These are phyloP conservation scores for Gandaritis pyraliata DNA, from an alignment of 2,888 invertebrate species.

Conservation along the genomic window DNA sequence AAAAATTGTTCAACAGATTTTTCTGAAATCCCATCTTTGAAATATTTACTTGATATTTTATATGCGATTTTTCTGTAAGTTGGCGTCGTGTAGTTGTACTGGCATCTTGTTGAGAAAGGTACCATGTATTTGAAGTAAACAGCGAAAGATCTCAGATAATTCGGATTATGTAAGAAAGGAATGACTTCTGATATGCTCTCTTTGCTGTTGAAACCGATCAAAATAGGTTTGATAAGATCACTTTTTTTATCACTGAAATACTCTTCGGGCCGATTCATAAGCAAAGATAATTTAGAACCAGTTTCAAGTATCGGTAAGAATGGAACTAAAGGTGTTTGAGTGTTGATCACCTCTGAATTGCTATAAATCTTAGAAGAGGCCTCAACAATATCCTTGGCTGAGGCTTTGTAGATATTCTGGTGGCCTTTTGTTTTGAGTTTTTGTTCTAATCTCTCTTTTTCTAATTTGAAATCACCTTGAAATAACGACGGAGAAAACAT, in stretches of 20 bases:
- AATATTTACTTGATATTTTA: conserved; percentile 66
- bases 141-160: conserved; percentile 61
- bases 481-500: conserved; percentile 70
- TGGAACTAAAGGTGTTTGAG: conserved; percentile 69
- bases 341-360: conserved; percentile 61
- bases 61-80: conserved; percentile 57
- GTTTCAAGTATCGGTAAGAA: conserved; percentile 68
- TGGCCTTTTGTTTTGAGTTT: conserved; percentile 53
- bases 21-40: conserved; percentile 58
- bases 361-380: conserved; percentile 65
- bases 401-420: conserved; percentile 49
- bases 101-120: conserved; percentile 68
- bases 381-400: conserved; percentile 58
- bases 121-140: conserved; percentile 70
- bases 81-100: conserved; percentile 57
- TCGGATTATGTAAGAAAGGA: conserved; percentile 69
- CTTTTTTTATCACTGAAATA: conserved; percentile 43
- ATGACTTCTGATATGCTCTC: conserved; percentile 77
- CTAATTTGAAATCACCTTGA: conserved; percentile 55
- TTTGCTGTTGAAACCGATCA: conserved; percentile 80
- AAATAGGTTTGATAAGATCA: conserved; percentile 59
- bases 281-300: conserved; percentile 55
- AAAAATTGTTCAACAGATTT: conserved; percentile 62
- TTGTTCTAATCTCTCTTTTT: conserved; percentile 56
- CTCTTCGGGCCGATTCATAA: conserved; percentile 51